A percentile compares a stretch with the other conserved stretches of the same genome.
Evolutionary conservation across 2,888 invertebrate genomes (phyloP).

Genomic region (Baccha elongata): DNA sequence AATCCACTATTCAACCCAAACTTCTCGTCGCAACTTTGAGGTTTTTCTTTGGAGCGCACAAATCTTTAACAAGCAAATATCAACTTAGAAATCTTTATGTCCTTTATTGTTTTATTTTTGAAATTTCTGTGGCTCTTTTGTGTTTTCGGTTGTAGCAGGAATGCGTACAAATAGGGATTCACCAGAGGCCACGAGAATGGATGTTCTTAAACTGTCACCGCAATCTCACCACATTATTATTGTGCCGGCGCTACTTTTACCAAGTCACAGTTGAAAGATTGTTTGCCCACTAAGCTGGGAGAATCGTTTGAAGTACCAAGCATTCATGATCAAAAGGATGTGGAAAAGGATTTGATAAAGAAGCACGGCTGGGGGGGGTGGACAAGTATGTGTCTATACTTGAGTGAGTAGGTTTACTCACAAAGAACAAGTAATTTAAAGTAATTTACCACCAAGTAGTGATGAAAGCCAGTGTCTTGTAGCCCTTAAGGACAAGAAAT

Average conservation of each 20-base stretch:
- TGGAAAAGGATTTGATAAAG: background rate
- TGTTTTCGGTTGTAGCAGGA: background rate
- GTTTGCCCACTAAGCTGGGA: constrained; percentile 45
- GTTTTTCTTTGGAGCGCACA: constrained; percentile 63
- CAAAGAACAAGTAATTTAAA: constrained; percentile 69
- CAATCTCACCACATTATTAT: constrained; percentile 68
- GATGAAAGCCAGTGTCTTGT: constrained; percentile 46
- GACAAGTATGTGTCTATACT: background rate
- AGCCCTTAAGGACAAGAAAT: constrained; percentile 29
- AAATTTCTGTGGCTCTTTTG: constrained; percentile 4
- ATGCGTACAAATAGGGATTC: background rate
- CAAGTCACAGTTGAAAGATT: constrained; percentile 44
- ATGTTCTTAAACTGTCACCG: constrained; percentile 64
- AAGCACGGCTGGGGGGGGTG: background rate
- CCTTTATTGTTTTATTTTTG: background rate
- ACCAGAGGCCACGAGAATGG: constrained; percentile 14
- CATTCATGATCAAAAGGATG: constrained; percentile 50
- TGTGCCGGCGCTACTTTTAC: constrained; percentile 38
- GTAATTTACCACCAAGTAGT: constrained; percentile 72
- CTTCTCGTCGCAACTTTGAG: constrained; percentile 59
- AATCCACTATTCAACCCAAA: constrained; percentile 59
- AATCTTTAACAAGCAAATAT: constrained; percentile 68
- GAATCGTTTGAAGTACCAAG: constrained; percentile 53
- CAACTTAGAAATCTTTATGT: constrained; percentile 61
- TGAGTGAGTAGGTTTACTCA: no score